A percentile compares a stretch with the other conserved stretches of the same genome.
Conservation (phyloP, 2,113 vertebrate genomes). For the Dasyornis broadbenti region DNA sequence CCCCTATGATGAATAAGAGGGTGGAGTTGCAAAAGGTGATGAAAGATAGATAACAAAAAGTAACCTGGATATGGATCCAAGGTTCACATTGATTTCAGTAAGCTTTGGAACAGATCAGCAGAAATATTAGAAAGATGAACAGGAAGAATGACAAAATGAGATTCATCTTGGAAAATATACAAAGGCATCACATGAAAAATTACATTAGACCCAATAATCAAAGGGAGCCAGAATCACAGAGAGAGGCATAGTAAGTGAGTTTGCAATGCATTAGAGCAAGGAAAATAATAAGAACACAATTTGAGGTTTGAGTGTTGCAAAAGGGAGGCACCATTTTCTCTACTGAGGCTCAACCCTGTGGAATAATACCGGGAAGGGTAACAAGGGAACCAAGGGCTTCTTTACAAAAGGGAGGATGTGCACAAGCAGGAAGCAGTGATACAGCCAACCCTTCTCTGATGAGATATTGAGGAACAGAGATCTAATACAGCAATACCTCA, state of each 20-base stretch:
- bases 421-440: neutral
- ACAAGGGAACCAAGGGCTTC: neutral
- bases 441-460: fast-evolving
- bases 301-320: neutral
- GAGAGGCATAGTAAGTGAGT: neutral
- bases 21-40: neutral
- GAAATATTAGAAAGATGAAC: neutral
- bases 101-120: neutral
- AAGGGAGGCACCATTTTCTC: neutral
- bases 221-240: neutral
- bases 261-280: neutral
- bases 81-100: neutral
- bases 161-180: neutral
- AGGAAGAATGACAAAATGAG: neutral
- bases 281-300: neutral
- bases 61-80: neutral
- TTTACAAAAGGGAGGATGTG: neutral
- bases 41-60: neutral
- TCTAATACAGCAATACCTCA: fast-evolving
- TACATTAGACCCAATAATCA: neutral
- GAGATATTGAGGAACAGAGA: neutral
- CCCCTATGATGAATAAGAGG: neutral
- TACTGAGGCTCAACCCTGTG: neutral
- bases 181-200: neutral
- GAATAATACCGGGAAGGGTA: neutral